Conservation (phyloP, 2,113 vertebrate species). For the Lepisosteus osseus region DNA sequence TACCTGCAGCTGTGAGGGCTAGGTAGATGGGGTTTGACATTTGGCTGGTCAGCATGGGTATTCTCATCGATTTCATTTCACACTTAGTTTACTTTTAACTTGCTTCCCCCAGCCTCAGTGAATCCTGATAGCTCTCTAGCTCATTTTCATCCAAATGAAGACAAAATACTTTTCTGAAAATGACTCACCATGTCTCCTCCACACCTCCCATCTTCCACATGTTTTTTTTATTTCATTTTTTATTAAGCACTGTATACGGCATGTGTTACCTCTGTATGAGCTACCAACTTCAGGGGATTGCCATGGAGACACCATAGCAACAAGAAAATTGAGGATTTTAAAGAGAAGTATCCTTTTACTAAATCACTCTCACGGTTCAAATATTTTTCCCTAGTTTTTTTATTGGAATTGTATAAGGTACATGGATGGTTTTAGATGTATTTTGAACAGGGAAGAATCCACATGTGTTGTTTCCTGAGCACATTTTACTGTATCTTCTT, state of each 20-base stretch:
- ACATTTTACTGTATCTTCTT: too few relatives aligned
- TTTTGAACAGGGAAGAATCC: too few relatives aligned
- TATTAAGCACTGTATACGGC: slow-evolving; percentile 25
- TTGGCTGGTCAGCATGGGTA: neutral
- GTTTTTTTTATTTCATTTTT: too few relatives aligned
- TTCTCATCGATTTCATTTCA: neutral
- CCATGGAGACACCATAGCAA: slow-evolving; percentile 63
- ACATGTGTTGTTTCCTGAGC: too few relatives aligned
- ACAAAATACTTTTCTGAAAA: too few relatives aligned
- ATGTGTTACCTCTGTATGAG: slow-evolving; percentile 1
- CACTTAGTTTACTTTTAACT: too few relatives aligned
- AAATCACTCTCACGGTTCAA: slow-evolving; percentile 21
- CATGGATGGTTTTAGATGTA: too few relatives aligned
- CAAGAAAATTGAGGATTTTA: slow-evolving; percentile 33
- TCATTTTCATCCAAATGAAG: too few relatives aligned
- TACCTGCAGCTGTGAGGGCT: neutral
- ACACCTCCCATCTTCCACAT: too few relatives aligned
- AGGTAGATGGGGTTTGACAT: neutral
- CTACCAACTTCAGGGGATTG: slow-evolving; percentile 38
- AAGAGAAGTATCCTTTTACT: slow-evolving; percentile 32
- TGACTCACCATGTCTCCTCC: too few relatives aligned
- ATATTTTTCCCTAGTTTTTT: slow-evolving; percentile 1
- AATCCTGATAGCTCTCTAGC: too few relatives aligned
- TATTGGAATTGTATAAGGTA: neutral
- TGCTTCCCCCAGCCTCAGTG: too few relatives aligned